A percentile compares a stretch with the other conserved stretches of the same genome.
Evolutionary conservation across 2,888 invertebrate genomes (phyloP).

Genomic region (Plebejus anna): DNA sequence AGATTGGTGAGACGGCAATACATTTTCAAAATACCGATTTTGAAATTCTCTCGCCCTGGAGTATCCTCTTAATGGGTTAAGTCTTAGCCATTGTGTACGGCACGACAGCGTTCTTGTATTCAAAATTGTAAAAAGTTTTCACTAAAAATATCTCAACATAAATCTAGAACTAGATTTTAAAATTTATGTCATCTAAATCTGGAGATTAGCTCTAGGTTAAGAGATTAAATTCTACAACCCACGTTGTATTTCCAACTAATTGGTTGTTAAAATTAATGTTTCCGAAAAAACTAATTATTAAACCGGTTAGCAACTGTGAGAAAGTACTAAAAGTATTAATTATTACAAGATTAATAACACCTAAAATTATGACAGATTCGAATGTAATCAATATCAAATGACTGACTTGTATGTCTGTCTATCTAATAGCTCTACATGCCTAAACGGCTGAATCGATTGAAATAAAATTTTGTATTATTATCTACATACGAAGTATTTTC

Average conservation of each 20-base stretch:
- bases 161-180: background rate
- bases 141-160: background rate
- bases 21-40: too few relatives aligned
- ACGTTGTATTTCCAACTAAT: background rate
- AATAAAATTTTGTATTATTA: background rate
- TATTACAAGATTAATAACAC: background rate
- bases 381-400: background rate
- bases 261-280: conserved; percentile 2
- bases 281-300: conserved; percentile 10
- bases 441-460: background rate
- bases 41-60: too few relatives aligned
- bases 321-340: background rate
- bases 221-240: background rate
- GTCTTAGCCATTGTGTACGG: too few relatives aligned
- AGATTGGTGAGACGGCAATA: too few relatives aligned
- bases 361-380: background rate
- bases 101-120: too few relatives aligned
- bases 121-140: background rate
- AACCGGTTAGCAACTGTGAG: conserved; percentile 1
- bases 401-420: background rate
- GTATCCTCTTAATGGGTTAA: too few relatives aligned
- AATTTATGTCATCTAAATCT: background rate
- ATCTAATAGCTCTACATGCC: background rate
- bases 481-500: too few relatives aligned
- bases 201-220: background rate